Evolutionary conservation across 2,113 vertebrate species (phyloP).

Genomic region (Pantherophis guttatus): DNA sequence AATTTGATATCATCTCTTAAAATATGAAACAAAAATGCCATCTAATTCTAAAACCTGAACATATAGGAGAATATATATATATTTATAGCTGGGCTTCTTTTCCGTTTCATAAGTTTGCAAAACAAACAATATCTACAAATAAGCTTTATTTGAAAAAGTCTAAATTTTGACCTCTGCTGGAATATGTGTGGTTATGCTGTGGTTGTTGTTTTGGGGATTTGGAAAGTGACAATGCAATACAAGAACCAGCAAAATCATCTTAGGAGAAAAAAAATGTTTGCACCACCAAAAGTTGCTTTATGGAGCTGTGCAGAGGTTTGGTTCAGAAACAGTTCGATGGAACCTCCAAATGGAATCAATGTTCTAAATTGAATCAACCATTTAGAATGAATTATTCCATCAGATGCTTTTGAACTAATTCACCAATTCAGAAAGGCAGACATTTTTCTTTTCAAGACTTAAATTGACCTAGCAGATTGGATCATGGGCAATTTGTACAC

Average conservation of each 20-base stretch:
- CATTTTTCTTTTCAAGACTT: neutral
- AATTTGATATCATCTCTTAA: neutral
- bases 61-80: neutral
- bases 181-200: neutral
- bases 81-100: neutral
- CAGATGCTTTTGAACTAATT: neutral
- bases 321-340: neutral
- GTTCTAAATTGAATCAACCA: neutral
- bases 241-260: neutral
- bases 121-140: neutral
- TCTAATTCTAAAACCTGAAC: neutral
- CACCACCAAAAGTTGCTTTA: neutral
- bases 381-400: neutral
- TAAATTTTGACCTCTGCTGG: neutral
- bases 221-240: neutral
- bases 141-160: neutral
- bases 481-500: neutral
- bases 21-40: neutral
- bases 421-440: neutral
- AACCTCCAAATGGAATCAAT: neutral
- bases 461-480: neutral
- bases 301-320: neutral
- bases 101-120: neutral
- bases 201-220: neutral
- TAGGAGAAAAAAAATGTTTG: neutral